Evolutionary conservation across 92 coral and sea anemone species (phyloP).

Genomic region (Porites evermanni): DNA sequence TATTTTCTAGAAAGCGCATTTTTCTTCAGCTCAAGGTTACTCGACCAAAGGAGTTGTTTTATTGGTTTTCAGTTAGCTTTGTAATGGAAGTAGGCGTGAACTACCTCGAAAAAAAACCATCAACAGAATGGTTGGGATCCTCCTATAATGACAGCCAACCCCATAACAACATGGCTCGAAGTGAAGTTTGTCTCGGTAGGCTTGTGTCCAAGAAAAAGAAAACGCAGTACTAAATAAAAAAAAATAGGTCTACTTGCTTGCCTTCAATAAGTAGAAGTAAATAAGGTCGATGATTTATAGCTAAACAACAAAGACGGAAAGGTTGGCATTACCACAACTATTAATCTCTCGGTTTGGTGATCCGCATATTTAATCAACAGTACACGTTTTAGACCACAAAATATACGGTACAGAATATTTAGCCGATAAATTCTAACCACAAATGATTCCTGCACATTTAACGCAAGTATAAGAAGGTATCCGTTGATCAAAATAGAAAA

Average conservation of each 20-base stretch:
- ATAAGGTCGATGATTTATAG: background rate
- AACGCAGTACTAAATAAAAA: background rate
- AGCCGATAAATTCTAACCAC: background rate
- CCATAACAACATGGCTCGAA: background rate
- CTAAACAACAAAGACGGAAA: background rate
- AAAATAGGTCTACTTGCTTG: background rate
- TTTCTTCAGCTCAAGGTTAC: background rate
- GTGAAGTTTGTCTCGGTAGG: too few species aligned
- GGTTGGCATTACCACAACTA: background rate
- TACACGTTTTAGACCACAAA: background rate
- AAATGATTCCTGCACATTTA: background rate
- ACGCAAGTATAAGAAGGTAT: background rate
- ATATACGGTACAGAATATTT: background rate
- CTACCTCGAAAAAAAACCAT: background rate
- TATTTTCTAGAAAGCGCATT: slow-evolving; percentile 2
- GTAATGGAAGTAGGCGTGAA: background rate
- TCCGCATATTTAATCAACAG: background rate
- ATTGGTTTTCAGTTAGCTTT: background rate
- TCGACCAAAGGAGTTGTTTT: background rate
- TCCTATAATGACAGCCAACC: background rate
- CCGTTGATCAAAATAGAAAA: too few species aligned
- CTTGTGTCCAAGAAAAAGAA: background rate
- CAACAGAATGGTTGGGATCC: background rate
- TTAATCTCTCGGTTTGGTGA: background rate
- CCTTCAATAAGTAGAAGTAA: background rate